phyloP scores from a whole-genome alignment of 92 coral and sea anemone genomes.

The Zoanthus gigantus region DNA sequence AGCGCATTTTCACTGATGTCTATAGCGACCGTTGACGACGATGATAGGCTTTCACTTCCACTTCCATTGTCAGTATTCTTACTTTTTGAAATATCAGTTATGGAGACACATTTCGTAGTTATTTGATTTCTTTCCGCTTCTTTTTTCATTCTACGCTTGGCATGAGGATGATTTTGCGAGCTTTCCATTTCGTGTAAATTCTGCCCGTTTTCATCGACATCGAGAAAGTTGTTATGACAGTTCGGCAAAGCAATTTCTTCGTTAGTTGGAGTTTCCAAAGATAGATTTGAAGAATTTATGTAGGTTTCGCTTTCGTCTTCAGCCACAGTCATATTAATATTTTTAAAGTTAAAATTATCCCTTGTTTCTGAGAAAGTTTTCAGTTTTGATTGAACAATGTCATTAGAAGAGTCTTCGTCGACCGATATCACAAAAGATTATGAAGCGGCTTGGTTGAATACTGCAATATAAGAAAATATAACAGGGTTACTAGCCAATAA shows the following conservation, averaged over 20 bases:
- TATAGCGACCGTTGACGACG: slow-evolving; percentile 4
- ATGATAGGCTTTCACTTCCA: background rate
- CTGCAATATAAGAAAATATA: slow-evolving; percentile 34
- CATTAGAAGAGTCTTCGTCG: slow-evolving; percentile 11
- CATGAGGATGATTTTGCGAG: background rate
- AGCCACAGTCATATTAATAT: background rate
- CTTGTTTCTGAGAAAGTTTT: background rate
- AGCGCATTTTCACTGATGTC: background rate
- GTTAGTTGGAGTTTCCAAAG: background rate
- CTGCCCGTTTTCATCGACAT: background rate
- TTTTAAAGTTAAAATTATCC: background rate
- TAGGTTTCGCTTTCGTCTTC: background rate
- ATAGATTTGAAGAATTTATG: background rate
- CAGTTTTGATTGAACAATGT: background rate
- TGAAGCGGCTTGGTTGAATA: background rate
- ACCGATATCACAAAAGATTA: slow-evolving; percentile 13
- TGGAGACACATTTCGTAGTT: background rate
- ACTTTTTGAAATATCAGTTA: background rate
- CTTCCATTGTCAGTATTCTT: background rate
- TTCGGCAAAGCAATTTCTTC: background rate
- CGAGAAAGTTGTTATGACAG: background rate
- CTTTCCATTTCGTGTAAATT: background rate
- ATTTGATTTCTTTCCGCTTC: background rate
- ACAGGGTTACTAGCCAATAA: slow-evolving; percentile 17
- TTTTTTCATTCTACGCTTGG: background rate